Evolutionary conservation across 2,113 vertebrate species (phyloP), one percentile per base, ranked within the genome.

Genomic region (Bolborhynchus lineola): DNA sequence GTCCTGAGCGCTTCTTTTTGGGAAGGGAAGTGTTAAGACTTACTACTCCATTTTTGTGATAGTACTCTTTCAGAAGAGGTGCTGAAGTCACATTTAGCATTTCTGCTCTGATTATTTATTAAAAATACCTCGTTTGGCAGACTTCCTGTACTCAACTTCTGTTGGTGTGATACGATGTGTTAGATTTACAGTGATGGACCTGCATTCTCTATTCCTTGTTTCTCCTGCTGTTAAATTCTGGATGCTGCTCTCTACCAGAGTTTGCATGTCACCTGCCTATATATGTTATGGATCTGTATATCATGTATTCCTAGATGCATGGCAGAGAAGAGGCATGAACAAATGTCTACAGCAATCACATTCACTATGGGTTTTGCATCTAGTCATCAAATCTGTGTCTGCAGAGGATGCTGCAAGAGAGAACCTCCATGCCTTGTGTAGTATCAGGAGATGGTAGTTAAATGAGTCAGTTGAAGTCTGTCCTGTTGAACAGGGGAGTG

Each of bases 271-370:
- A 33, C 49, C 31, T 68, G 16, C 20, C 50, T 60, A 65, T 69
- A 19, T 39, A 10, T 4, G 10, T 46, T 31, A 3, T 70, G 35
- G 13, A 57, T 69, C 19, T 31, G 7, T 24, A 10, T 39, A 15
- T 75, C 1, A 1, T 21, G 0, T 44, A 8, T 60, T 72, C 17
- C 31, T 50, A 39, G 24, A 26, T 63, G 25, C 7, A 3, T 9
- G 35, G 29, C 46, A 65, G n/a, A 81, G n/a, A 89, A 19, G 35
- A 82, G 49, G 7, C 7, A 7, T 15, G 60, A 49, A 33, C 42
- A 63, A 68, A 53, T 46, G 31, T 37, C n/a, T 67, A 0, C 7
- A 11, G 46, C 1, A 3, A 57, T 81, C 41, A 5, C 31, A n/a
- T 53, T 72, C 71, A 23, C n/a, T 68, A 13, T 2, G 7, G 16